These are phyloP conservation scores for Lissocephala sabroskyi DNA, from an alignment of 2,888 invertebrate species.

Conservation along the genomic window DNA sequence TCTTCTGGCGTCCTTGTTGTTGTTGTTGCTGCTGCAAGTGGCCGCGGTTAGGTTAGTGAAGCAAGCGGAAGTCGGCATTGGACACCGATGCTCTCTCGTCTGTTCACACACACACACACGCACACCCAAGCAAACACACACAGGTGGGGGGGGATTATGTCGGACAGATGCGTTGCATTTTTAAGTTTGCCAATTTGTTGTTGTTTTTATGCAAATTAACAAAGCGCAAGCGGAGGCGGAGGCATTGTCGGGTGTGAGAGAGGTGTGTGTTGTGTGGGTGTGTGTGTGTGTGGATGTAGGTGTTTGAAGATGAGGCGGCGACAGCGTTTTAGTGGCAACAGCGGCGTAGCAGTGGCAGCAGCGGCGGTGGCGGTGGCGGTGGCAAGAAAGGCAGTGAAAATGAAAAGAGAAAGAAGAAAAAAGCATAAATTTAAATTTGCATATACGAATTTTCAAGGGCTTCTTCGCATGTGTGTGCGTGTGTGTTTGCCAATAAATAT, in stretches of 20 bases:
- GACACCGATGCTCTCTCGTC: no score
- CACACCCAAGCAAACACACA: conserved; percentile 2
- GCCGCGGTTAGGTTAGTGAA: no score
- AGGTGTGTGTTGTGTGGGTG: not conserved
- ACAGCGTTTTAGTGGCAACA: not conserved
- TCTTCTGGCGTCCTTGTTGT: no score
- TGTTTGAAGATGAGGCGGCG: conserved; percentile 1
- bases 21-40: no score
- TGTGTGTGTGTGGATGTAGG: conserved; percentile 8
- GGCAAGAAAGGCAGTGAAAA: conserved; percentile 12
- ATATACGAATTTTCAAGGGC: conserved; percentile 37
- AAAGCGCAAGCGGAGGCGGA: not conserved
- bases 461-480: conserved; percentile 13
- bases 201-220: conserved; percentile 5
- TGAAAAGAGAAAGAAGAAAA: conserved; percentile 15
- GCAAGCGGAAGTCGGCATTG: no score
- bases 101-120: not conserved
- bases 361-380: not conserved
- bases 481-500: conserved; percentile 19
- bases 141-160: not conserved
- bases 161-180: conserved; percentile 1
- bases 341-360: not conserved
- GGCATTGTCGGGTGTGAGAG: not conserved
- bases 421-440: conserved; percentile 41
- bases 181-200: conserved; percentile 11